These are phyloP conservation scores for Perccottus glenii DNA, from an alignment of 2,113 vertebrate species.

Conservation along the genomic window DNA sequence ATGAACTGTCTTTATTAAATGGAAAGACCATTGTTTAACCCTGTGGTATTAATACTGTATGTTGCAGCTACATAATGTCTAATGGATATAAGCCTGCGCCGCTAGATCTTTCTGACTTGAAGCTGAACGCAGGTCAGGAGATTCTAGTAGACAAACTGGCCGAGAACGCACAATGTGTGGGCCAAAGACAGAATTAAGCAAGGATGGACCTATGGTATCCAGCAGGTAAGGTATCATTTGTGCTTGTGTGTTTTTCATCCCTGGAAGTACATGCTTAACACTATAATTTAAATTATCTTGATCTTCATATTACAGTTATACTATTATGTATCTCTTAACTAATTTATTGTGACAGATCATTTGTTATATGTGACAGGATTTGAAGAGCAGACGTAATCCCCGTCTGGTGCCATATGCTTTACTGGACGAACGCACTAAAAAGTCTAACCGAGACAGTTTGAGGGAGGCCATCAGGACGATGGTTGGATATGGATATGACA, in stretches of 20 bases:
- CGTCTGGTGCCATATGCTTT: slow-evolving; percentile 94
- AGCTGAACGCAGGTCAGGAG: slow-evolving; percentile 91
- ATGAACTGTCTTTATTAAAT: background rate
- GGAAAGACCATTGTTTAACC: background rate
- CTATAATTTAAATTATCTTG: too few relatives aligned
- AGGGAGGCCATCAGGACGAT: slow-evolving; percentile 95
- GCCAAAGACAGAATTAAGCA: slow-evolving; percentile 99
- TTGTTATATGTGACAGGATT: slow-evolving; percentile 80
- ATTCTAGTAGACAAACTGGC: slow-evolving; percentile 96
- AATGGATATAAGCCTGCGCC: slow-evolving; percentile 97
- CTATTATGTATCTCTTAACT: background rate
- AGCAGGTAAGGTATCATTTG: slow-evolving; percentile 85
- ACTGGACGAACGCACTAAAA: slow-evolving; percentile 96
- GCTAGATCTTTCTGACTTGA: slow-evolving; percentile 95
- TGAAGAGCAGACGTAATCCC: slow-evolving; percentile 96
- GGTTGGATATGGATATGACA: slow-evolving; percentile 92
- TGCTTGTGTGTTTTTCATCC: background rate
- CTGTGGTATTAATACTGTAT: slow-evolving; percentile 14
- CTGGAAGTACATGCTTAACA: background rate
- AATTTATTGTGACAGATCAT: background rate
- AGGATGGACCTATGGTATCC: slow-evolving; percentile 99
- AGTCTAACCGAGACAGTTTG: slow-evolving; percentile 95
- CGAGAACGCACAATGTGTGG: slow-evolving; percentile 99
- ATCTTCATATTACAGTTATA: background rate
- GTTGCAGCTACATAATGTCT: slow-evolving; percentile 92